Percentiles rank a stretch among this genome's conserved stretches.
These are phyloP conservation scores for Pterocles gutturalis DNA, from an alignment of 2,113 vertebrate genomes.

Conservation along the genomic window DNA sequence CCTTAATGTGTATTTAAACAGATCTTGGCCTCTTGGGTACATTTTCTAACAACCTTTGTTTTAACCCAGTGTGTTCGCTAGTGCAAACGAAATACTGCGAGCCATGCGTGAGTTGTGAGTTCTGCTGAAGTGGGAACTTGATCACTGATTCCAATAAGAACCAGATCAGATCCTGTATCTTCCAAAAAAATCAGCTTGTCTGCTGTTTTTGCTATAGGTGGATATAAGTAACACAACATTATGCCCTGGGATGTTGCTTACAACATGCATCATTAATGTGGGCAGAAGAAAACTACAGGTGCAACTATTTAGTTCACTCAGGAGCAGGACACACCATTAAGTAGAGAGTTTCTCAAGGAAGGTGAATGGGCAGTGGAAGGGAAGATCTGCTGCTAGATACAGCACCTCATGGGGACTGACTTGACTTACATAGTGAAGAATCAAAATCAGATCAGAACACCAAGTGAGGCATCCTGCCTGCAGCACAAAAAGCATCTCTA, in stretches of 20 bases:
- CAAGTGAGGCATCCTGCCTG: background rate
- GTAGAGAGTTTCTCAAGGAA: background rate
- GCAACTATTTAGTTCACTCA: rapidly evolving
- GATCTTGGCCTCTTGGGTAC: background rate
- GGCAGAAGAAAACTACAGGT: background rate
- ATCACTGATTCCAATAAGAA: background rate
- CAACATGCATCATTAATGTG: background rate
- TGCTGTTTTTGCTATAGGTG: background rate
- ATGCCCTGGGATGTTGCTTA: background rate
- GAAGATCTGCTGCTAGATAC: background rate
- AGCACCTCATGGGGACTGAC: background rate
- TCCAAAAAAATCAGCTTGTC: background rate
- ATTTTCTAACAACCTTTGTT: conserved; percentile 34
- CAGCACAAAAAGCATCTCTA: background rate
- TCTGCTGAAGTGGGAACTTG: background rate
- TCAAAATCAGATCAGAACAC: rapidly evolving
- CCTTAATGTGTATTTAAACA: conserved; percentile 36
- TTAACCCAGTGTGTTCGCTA: background rate
- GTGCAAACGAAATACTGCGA: background rate
- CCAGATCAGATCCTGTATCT: background rate
- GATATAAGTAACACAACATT: background rate
- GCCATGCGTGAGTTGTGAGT: background rate
- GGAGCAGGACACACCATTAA: background rate
- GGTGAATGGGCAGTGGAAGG: background rate
- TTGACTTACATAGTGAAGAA: background rate